These are phyloP conservation scores for Antheraea pernyi DNA, from an alignment of 1,140 invertebrate species.

Conservation along the genomic window DNA sequence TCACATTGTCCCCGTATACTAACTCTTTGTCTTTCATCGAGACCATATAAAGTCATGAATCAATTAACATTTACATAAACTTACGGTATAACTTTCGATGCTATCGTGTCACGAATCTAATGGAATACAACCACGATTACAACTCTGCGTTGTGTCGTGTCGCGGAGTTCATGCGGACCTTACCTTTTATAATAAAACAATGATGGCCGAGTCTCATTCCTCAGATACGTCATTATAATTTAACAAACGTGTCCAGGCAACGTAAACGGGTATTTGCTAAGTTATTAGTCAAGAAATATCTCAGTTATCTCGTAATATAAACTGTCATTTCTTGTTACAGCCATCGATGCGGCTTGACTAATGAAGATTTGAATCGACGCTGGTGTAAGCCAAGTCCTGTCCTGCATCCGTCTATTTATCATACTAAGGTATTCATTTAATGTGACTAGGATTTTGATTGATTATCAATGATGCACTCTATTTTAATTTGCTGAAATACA, in stretches of 20 bases:
- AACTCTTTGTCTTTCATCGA: constrained; percentile 39
- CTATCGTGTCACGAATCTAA: constrained; percentile 52
- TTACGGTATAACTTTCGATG: constrained; percentile 27
- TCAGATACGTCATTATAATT: constrained; percentile 42
- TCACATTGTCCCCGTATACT: constrained; percentile 50
- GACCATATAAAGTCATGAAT: constrained; percentile 49
- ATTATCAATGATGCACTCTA: too few species aligned
- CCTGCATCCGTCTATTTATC: constrained; percentile 91
- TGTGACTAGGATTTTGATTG: too few species aligned
- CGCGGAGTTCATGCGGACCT: constrained; percentile 22
- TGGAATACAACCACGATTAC: constrained; percentile 33
- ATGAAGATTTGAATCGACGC: constrained; percentile 90
- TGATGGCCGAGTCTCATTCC: constrained; percentile 38
- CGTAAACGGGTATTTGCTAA: constrained; percentile 18
- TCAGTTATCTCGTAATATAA: constrained; percentile 42
- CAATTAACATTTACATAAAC: constrained; percentile 54
- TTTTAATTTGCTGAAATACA: too few species aligned
- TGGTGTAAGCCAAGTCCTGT: constrained; percentile 87
- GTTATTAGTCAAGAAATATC: constrained; percentile 40
- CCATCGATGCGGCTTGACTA: constrained; percentile 89
- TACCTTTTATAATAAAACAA: constrained; percentile 34
- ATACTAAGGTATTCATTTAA: constrained; percentile 83
- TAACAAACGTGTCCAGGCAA: constrained; percentile 41
- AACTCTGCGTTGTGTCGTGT: constrained; percentile 31
- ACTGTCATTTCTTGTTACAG: constrained; percentile 79